Evolutionary conservation across 92 coral and sea anemone species (phyloP).

Genomic region (Epizoanthus rinbou): DNA sequence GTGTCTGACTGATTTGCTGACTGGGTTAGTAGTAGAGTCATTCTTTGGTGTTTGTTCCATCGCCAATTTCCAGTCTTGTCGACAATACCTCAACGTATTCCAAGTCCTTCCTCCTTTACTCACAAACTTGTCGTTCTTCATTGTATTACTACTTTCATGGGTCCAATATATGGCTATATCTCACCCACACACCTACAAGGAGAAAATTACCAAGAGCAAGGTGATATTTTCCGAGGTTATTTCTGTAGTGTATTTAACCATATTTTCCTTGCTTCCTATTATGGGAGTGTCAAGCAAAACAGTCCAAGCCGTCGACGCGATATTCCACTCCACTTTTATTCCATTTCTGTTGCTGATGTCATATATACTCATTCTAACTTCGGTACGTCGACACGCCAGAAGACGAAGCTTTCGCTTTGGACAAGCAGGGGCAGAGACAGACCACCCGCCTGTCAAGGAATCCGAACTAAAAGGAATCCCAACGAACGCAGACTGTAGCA

Average conservation of each 20-base stretch:
- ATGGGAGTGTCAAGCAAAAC: conserved; percentile 26
- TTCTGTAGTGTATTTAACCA: conserved; percentile 28
- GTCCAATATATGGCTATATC: conserved; percentile 49
- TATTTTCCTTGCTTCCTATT: conserved; percentile 41
- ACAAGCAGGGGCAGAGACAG: neutral
- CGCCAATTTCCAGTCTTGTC: conserved; percentile 24
- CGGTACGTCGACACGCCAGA: conserved; percentile 39
- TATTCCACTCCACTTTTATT: conserved; percentile 42
- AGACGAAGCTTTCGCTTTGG: conserved; percentile 16
- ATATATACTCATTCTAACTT: conserved; percentile 22
- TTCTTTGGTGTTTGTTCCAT: conserved; percentile 43
- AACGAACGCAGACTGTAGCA: neutral
- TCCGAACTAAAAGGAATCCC: neutral
- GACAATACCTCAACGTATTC: neutral
- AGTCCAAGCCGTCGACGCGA: conserved; percentile 22
- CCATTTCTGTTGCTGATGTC: conserved; percentile 44
- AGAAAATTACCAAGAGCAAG: conserved; percentile 11
- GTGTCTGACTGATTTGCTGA: conserved; percentile 42
- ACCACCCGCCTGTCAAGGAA: neutral
- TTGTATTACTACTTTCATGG: conserved; percentile 44
- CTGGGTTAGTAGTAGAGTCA: conserved; percentile 45
- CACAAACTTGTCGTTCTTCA: conserved; percentile 44
- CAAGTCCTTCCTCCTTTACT: conserved; percentile 34
- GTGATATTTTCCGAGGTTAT: conserved; percentile 32
- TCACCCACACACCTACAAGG: conserved; percentile 42